Conservation (phyloP, 2,888 invertebrate species). For the Ennomos quercinarius region DNA sequence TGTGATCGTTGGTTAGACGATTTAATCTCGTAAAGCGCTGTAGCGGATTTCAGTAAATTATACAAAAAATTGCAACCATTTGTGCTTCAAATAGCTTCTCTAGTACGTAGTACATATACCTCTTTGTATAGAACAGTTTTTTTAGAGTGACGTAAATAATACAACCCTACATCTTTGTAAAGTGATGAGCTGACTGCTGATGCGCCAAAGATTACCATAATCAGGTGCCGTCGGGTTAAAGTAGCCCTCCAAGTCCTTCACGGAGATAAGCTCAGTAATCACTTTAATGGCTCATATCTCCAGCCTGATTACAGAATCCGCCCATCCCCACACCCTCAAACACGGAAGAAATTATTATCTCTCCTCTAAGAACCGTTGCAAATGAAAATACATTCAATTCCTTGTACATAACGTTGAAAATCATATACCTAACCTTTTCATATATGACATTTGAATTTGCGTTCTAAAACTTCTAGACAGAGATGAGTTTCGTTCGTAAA, state of each 20-base stretch:
- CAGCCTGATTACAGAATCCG: slow-evolving; percentile 30
- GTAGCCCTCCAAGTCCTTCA: slow-evolving; percentile 16
- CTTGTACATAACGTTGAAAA: not conserved
- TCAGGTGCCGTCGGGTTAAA: not conserved
- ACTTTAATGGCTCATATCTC: slow-evolving; percentile 30
- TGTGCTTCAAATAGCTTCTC: too few species aligned
- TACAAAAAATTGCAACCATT: too few species aligned
- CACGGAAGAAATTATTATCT: slow-evolving; percentile 21
- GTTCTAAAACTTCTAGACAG: slow-evolving; percentile 2
- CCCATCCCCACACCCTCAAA: slow-evolving; percentile 28
- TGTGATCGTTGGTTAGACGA: too few species aligned
- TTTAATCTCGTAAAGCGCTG: too few species aligned
- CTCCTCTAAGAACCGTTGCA: not conserved
- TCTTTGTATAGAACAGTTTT: too few species aligned
- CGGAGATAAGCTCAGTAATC: slow-evolving; percentile 26
- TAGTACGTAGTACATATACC: too few species aligned
- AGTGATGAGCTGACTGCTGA: too few species aligned
- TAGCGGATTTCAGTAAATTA: too few species aligned
- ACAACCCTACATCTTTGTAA: too few species aligned
- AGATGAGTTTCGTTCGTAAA: slow-evolving; percentile 9
- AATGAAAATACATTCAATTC: slow-evolving; percentile 12
- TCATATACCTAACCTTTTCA: slow-evolving; percentile 7
- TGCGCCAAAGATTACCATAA: not conserved
- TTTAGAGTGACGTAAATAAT: too few species aligned
- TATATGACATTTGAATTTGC: slow-evolving; percentile 9